Conservation (phyloP, 2,797 vertebrate genomes). For the Denticeps clupeoides region DNA sequence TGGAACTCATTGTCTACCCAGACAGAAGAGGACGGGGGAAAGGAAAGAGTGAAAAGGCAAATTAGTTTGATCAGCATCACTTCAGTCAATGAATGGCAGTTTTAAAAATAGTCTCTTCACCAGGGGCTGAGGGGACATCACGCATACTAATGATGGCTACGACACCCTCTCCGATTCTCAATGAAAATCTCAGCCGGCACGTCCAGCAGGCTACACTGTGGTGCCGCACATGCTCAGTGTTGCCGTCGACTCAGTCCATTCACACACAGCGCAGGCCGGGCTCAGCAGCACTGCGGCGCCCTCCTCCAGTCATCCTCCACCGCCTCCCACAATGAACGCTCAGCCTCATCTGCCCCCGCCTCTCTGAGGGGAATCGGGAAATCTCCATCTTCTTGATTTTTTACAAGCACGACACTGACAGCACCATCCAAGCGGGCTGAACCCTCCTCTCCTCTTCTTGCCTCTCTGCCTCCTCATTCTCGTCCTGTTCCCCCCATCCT, state of each 20-base stretch:
- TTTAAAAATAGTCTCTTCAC: constrained; percentile 18
- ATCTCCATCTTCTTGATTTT: not conserved
- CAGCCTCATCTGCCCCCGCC: constrained; percentile 3
- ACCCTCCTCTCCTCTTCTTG: not conserved
- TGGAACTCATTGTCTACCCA: not conserved
- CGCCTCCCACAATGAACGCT: constrained; percentile 7
- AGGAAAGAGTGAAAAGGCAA: not conserved
- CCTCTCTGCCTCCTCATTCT: not conserved
- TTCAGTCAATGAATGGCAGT: constrained; percentile 6
- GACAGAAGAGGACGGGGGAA: not conserved
- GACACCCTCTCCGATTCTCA: not conserved
- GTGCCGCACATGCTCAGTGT: constrained; percentile 26
- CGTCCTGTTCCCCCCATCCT: not conserved
- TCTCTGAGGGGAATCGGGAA: not conserved
- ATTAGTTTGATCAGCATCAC: constrained; percentile 4
- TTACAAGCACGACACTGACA: not conserved
- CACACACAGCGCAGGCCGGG: constrained; percentile 5
- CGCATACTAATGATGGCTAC: constrained; percentile 16
- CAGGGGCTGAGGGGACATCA: constrained; percentile 12
- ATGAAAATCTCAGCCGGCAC: constrained; percentile 20
- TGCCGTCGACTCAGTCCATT: constrained; percentile 1
- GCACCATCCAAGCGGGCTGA: not conserved
- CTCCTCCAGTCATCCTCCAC: not conserved
- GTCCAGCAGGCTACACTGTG: constrained; percentile 31
- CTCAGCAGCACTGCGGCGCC: not conserved